These are phyloP conservation scores for Sanderia malayensis DNA, from an alignment of 30 jellyfish, hydroid and myxozoan genomes.

Conservation along the genomic window DNA sequence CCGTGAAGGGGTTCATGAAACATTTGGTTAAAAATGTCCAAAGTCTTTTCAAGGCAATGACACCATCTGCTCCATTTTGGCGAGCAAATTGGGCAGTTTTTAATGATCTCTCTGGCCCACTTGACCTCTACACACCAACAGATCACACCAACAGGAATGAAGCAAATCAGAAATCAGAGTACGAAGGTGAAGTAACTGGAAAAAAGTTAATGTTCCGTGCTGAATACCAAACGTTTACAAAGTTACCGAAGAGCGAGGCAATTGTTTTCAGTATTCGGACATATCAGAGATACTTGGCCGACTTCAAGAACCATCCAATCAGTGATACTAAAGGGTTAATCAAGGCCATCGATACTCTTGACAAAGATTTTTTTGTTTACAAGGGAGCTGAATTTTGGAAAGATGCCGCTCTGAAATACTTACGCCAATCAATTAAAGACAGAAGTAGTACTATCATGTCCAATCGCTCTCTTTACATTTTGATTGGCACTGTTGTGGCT, in stretches of 20 bases:
- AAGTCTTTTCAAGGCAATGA: conserved; percentile 57
- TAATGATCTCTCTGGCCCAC: conserved; percentile 61
- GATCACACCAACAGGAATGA: conserved; percentile 61
- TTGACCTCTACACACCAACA: conserved; percentile 70
- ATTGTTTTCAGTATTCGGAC: conserved; percentile 82
- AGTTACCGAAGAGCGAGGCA: conserved; percentile 77
- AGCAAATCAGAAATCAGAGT: conserved; percentile 35
- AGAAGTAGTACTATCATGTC: conserved; percentile 1
- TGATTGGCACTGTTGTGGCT: no score
- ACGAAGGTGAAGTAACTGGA: conserved; percentile 77
- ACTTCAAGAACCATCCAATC: conserved; percentile 47
- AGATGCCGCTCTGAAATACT: conserved; percentile 78
- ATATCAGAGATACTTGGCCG: conserved; percentile 71
- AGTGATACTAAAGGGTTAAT: conserved; percentile 55
- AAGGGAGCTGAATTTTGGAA: conserved; percentile 84
- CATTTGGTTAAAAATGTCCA: conserved; percentile 59
- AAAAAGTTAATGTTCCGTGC: conserved; percentile 64
- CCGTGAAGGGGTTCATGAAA: conserved; percentile 71
- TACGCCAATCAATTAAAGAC: conserved; percentile 9
- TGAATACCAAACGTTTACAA: conserved; percentile 74
- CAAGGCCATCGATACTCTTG: conserved; percentile 64
- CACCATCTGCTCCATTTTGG: conserved; percentile 74
- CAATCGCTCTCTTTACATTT: no score
- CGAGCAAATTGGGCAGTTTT: conserved; percentile 91
- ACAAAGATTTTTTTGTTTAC: conserved; percentile 49